phyloP scores from a whole-genome alignment of 1,140 invertebrate genomes.

The Augochlora pura region DNA sequence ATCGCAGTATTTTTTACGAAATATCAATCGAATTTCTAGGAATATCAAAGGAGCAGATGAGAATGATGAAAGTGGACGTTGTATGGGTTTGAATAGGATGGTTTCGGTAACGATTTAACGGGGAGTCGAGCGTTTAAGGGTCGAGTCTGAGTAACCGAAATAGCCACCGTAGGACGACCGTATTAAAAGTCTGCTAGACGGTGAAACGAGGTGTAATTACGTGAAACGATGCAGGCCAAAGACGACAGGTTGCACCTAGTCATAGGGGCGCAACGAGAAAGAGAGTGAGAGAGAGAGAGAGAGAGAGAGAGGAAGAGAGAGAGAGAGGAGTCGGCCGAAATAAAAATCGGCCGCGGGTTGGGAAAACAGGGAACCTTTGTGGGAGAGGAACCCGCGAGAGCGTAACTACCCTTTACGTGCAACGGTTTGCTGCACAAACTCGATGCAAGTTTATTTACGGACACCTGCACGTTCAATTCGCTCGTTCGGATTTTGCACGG shows the following conservation, averaged over 20 bases:
- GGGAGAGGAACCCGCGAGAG: conserved; percentile 55
- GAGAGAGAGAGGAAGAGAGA: too few species aligned
- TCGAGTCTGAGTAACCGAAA: too few species aligned
- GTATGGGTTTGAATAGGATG: too few species aligned
- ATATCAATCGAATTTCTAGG: too few species aligned
- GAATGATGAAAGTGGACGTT: too few species aligned
- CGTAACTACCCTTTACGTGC: conserved; percentile 69
- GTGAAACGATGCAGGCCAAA: conserved; percentile 41
- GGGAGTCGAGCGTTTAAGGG: too few species aligned
- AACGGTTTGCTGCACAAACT: conserved; percentile 65
- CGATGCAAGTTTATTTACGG: conserved; percentile 71
- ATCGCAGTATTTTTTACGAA: too few species aligned
- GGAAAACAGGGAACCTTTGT: conserved; percentile 52
- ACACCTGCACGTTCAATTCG: conserved; percentile 66
- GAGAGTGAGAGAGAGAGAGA: too few species aligned
- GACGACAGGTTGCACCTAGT: background rate
- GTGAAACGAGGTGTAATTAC: conserved; percentile 37
- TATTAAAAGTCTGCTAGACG: too few species aligned
- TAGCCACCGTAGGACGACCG: too few species aligned
- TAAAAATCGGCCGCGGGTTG: conserved; percentile 49
- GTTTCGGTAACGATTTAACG: too few species aligned
- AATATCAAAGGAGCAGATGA: too few species aligned
- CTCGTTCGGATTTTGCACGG: conserved; percentile 53
- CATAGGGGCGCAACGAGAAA: conserved; percentile 3
- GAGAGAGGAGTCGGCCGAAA: conserved; percentile 36